Conservation (phyloP, 2,797 vertebrate genomes). For the Linurgus olivaceus region DNA sequence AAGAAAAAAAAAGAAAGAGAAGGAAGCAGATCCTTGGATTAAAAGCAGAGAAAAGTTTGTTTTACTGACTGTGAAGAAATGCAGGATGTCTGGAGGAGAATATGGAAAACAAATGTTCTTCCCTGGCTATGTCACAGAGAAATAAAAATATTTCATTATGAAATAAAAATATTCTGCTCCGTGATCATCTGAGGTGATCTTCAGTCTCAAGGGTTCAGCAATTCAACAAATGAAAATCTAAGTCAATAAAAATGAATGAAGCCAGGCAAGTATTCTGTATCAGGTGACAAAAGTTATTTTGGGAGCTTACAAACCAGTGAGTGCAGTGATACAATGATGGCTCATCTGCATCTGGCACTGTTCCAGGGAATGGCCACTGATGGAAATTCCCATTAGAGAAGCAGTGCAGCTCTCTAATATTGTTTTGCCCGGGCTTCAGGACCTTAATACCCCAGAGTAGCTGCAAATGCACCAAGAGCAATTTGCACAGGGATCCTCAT, state of each 20-base stretch:
- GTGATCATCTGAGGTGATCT: not conserved
- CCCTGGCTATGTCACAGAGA: not conserved
- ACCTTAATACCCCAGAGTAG: not conserved
- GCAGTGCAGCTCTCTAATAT: not conserved
- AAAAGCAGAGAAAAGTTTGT: not conserved
- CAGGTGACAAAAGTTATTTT: constrained; percentile 14
- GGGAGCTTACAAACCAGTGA: not conserved
- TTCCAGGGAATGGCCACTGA: not conserved
- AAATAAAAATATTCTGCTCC: constrained; percentile 13
- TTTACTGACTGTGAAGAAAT: not conserved
- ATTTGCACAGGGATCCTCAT: not conserved
- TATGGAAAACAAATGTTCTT: not conserved
- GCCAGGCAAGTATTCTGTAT: not conserved
- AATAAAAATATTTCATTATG: not conserved
- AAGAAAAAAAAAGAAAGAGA: not conserved
- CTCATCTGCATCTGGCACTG: not conserved
- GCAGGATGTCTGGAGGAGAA: not conserved
- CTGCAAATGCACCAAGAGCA: not conserved
- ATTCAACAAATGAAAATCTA: not conserved
- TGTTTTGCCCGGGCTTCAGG: not conserved
- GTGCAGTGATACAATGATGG: not conserved
- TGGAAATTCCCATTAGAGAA: not conserved
- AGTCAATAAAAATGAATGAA: constrained; percentile 34
- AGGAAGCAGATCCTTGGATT: not conserved
- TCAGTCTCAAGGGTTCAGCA: not conserved